Conservation (phyloP, 2,888 invertebrate genomes). For the Halictus quadricinctus region DNA sequence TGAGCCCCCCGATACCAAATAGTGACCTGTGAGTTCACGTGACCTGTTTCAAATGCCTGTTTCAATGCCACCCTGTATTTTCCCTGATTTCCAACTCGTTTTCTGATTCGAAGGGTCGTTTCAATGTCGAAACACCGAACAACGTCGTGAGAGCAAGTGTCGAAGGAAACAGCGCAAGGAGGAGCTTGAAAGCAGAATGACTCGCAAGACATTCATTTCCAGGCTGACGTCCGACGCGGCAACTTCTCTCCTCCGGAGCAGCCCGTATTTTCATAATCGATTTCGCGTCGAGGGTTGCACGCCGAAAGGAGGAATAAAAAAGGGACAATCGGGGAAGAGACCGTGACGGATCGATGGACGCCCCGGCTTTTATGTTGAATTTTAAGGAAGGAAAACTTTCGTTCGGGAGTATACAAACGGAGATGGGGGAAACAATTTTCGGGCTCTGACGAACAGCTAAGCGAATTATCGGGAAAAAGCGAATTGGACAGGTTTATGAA, state of each 20-base stretch:
- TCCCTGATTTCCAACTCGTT: not conserved
- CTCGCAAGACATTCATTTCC: constrained; percentile 29
- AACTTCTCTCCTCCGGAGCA: constrained; percentile 17
- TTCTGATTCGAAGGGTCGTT: not conserved
- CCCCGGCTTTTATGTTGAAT: constrained; percentile 30
- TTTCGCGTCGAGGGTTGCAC: constrained; percentile 64
- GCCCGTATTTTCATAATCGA: constrained; percentile 75
- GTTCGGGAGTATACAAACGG: not conserved
- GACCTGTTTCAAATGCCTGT: not conserved
- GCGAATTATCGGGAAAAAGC: constrained; percentile 14
- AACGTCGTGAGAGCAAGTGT: not conserved
- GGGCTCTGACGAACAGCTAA: constrained; percentile 7
- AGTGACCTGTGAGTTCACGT: too few species aligned
- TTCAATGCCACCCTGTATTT: not conserved
- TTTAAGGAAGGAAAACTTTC: constrained; percentile 35
- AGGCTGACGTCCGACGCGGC: constrained; percentile 15
- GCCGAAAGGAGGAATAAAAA: constrained; percentile 32
- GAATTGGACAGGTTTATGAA: constrained; percentile 5
- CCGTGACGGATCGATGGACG: constrained; percentile 45
- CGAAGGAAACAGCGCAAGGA: constrained; percentile 28
- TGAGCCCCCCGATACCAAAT: too few species aligned
- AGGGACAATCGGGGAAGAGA: constrained; percentile 36
- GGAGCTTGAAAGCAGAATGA: constrained; percentile 30
- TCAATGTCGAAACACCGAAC: not conserved
- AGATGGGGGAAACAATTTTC: constrained; percentile 11